phyloP scores from a whole-genome alignment of 2,888 invertebrate species.

The Nymphalis c-album region DNA sequence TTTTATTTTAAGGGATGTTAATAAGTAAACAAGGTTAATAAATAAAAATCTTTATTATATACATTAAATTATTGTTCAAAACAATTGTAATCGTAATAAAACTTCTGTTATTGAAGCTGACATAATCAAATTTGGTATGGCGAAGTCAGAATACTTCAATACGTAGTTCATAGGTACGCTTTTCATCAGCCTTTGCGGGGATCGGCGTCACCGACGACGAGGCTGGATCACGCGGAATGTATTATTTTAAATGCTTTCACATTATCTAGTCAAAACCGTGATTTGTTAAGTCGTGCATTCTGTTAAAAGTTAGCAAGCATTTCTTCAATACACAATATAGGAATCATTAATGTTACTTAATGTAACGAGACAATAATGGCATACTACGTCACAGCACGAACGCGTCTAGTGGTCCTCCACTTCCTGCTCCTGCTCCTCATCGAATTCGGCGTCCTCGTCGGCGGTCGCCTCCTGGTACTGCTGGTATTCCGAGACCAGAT shows the following conservation, averaged over 20 bases:
- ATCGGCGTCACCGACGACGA: conserved; percentile 69
- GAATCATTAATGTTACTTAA: conserved; percentile 75
- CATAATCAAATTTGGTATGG: conserved; percentile 56
- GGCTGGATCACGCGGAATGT: conserved; percentile 69
- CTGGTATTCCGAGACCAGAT: conserved; percentile 94
- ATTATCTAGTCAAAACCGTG: conserved; percentile 60
- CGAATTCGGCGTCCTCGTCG: conserved; percentile 90
- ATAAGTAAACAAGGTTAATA: conserved; percentile 46
- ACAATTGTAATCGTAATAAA: conserved; percentile 66
- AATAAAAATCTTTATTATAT: conserved; percentile 80
- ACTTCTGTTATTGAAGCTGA: conserved; percentile 78
- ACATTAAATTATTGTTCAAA: conserved; percentile 77
- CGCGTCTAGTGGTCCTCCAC: conserved; percentile 80
- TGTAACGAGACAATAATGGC: conserved; percentile 75
- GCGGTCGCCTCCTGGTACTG: conserved; percentile 95
- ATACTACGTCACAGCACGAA: conserved; percentile 54
- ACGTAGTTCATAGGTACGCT: conserved; percentile 43
- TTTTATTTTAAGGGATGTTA: neutral
- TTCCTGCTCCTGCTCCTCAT: conserved; percentile 87
- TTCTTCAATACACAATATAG: conserved; percentile 64
- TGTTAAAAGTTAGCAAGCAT: conserved; percentile 80
- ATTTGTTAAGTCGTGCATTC: conserved; percentile 71
- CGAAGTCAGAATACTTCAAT: conserved; percentile 37
- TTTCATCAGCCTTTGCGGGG: conserved; percentile 65
- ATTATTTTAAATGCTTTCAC: conserved; percentile 60